Evolutionary conservation across 2,797 vertebrate species (phyloP).

Genomic region (Synaphobranchus kaupii): DNA sequence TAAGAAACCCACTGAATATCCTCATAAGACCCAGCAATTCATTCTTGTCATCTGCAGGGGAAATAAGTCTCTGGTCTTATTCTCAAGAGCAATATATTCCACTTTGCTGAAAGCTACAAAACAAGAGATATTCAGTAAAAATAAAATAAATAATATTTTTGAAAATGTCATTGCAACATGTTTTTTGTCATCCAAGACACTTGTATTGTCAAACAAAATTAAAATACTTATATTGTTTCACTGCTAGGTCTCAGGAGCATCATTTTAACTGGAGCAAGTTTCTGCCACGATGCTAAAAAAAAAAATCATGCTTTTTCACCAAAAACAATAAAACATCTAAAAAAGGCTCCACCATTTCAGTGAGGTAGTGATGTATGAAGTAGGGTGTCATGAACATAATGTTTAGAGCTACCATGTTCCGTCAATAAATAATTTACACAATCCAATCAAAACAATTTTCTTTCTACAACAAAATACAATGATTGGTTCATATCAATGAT

Average conservation of each 20-base stretch:
- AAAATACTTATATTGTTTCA: no score
- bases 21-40: background rate
- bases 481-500: background rate
- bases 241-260: background rate
- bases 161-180: background rate
- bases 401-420: background rate
- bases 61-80: background rate
- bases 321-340: background rate
- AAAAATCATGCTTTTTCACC: background rate
- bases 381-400: background rate
- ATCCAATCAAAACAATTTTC: background rate
- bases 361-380: background rate
- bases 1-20: background rate
- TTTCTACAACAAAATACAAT: background rate
- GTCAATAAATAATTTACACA: background rate
- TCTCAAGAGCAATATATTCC: no score
- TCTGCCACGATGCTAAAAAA: background rate
- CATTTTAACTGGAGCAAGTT: background rate
- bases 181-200: background rate
- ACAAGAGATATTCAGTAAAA: no score
- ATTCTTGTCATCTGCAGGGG: background rate
- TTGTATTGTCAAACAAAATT: no score
- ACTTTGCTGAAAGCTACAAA: no score
- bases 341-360: background rate
- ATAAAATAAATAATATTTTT: no score